These are phyloP conservation scores for Pelodiscus sinensis DNA, from an alignment of 2,113 vertebrate species.

Conservation along the genomic window DNA sequence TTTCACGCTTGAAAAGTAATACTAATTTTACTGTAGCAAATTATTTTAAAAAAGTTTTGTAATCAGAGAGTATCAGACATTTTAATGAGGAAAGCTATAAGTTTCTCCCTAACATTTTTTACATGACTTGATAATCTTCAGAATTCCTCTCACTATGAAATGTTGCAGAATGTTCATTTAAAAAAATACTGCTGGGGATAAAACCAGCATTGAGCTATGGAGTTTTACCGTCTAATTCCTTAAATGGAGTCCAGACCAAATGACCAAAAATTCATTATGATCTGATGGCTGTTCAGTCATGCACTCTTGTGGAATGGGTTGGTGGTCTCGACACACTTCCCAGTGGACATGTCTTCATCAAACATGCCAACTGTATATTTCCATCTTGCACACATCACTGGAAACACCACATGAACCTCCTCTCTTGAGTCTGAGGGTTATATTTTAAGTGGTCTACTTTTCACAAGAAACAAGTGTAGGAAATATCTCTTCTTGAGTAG, in stretches of 20 bases:
- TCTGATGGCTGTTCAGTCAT: neutral
- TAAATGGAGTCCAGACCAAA: neutral
- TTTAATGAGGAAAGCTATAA: neutral
- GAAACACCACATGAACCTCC: neutral
- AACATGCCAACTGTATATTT: neutral
- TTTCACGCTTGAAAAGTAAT: neutral
- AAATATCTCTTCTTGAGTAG: fast-evolving
- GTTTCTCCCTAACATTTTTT: neutral
- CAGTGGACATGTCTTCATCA: neutral
- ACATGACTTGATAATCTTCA: neutral
- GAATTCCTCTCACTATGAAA: no score
- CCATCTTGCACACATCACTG: neutral
- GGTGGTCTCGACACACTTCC: neutral
- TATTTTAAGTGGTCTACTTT: neutral
- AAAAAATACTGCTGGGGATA: neutral
- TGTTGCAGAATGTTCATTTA: neutral
- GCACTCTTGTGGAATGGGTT: neutral
- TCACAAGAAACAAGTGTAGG: neutral
- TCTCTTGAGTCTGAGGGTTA: neutral
- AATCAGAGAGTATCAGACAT: neutral
- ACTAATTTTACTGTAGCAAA: neutral
- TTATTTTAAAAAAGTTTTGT: neutral
- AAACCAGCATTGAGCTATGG: neutral
- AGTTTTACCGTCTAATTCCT: neutral
- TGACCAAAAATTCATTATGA: neutral